Evolutionary conservation across 2,113 vertebrate species (phyloP).

Genomic region (Coreoperca whiteheadi): DNA sequence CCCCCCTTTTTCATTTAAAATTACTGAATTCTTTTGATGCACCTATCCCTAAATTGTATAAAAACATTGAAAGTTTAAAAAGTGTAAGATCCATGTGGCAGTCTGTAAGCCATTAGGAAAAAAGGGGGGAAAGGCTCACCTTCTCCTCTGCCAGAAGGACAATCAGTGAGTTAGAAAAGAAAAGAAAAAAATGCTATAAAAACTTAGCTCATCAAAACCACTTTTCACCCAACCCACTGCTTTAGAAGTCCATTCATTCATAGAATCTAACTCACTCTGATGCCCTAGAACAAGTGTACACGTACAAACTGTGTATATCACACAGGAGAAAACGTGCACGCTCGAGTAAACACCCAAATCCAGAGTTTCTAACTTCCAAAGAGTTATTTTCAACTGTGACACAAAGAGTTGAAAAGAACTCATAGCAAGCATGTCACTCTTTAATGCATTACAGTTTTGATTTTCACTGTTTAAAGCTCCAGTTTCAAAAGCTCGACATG

Average conservation of each 20-base stretch:
- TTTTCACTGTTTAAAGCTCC: constrained; percentile 16
- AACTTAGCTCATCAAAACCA: constrained; percentile 9
- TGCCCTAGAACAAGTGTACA: background rate
- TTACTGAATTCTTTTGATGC: background rate
- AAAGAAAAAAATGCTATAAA: constrained; percentile 20
- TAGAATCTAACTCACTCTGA: background rate
- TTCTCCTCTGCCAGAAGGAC: constrained; percentile 2
- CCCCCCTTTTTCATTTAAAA: background rate
- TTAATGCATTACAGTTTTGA: background rate
- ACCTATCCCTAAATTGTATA: background rate
- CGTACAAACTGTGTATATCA: constrained; percentile 4
- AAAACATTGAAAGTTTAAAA: background rate
- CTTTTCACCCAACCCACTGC: constrained; percentile 7
- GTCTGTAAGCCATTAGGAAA: background rate
- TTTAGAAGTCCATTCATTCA: constrained; percentile 14
- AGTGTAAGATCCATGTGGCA: background rate
- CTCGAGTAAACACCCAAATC: constrained; percentile 1
- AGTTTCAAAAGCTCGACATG: background rate
- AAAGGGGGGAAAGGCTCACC: background rate
- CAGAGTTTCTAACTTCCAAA: constrained; percentile 1
- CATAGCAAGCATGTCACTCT: background rate
- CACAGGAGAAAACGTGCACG: background rate
- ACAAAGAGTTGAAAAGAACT: constrained; percentile 5
- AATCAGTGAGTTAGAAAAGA: background rate
- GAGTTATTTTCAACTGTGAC: constrained; percentile 6